phyloP scores from a whole-genome alignment of 2,797 vertebrate species.

The Notamacropus eugenii region DNA sequence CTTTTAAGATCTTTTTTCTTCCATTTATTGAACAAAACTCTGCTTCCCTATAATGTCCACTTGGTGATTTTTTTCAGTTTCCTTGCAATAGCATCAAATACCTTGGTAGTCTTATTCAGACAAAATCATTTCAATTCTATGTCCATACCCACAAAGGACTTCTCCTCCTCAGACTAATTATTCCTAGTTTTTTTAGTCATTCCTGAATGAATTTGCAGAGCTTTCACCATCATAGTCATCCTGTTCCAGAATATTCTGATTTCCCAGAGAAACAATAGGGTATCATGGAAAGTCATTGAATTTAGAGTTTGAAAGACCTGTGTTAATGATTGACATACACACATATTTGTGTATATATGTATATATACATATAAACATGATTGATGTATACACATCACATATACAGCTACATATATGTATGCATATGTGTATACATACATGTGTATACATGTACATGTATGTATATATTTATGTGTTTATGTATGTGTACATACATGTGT shows the following conservation, averaged over 20 bases:
- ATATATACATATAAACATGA: no score
- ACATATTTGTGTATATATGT: no score
- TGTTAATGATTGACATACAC: no score
- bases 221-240: not conserved
- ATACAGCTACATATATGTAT: no score
- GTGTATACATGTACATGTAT: no score
- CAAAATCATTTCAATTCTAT: not conserved
- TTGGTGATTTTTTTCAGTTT: not conserved
- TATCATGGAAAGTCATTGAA: no score
- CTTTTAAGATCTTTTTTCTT: not conserved
- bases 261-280: not conserved
- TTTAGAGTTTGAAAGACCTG: no score
- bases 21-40: not conserved
- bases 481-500: no score
- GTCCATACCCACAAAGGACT: not conserved
- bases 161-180: not conserved
- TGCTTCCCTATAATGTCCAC: not conserved
- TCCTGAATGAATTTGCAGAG: not conserved
- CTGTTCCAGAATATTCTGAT: not conserved
- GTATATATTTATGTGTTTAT: no score
- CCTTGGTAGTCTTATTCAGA: not conserved
- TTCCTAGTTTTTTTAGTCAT: not conserved
- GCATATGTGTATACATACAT: no score
- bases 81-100: not conserved
- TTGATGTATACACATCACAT: no score